Evolutionary conservation across 2,888 invertebrate genomes (phyloP).

Genomic region (Pteria penguin): DNA sequence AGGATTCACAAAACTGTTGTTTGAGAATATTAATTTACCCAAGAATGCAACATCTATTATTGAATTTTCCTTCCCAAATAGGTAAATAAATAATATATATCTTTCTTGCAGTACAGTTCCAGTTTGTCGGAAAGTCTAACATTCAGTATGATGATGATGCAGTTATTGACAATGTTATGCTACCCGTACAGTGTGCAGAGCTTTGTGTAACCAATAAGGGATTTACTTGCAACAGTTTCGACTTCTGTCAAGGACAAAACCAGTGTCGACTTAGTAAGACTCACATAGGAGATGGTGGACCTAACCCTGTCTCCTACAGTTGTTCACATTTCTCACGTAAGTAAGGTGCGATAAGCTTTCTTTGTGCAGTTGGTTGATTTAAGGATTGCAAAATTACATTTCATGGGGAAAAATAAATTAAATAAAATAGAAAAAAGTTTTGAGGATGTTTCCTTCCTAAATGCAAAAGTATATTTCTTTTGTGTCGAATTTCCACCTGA

Average conservation of each 20-base stretch:
- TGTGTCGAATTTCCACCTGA: too few relatives aligned
- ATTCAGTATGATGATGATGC: conserved; percentile 55
- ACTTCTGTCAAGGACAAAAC: conserved; percentile 58
- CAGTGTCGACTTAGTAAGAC: conserved; percentile 58
- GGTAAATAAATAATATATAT: background rate
- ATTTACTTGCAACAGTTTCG: conserved; percentile 68
- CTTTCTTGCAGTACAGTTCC: conserved; percentile 63
- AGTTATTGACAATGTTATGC: conserved; percentile 35
- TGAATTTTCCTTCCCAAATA: background rate
- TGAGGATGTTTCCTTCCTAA: too few relatives aligned
- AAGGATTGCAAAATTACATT: too few relatives aligned
- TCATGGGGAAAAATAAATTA: too few relatives aligned
- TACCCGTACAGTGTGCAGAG: conserved; percentile 52
- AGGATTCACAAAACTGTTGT: too few relatives aligned
- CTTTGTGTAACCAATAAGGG: conserved; percentile 48
- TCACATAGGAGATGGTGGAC: conserved; percentile 58
- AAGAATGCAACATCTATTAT: background rate
- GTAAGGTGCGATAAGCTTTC: too few relatives aligned
- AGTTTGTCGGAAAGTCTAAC: conserved; percentile 48
- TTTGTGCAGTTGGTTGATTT: too few relatives aligned
- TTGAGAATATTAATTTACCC: too few relatives aligned
- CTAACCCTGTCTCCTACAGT: conserved; percentile 36
- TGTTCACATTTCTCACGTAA: conserved; percentile 67
- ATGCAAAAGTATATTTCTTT: too few relatives aligned
- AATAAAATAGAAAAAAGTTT: too few relatives aligned